Percentiles rank a stretch among this genome's conserved stretches.
phyloP scores from a whole-genome alignment of 2,888 invertebrate species.

The Aphodius granarius region DNA sequence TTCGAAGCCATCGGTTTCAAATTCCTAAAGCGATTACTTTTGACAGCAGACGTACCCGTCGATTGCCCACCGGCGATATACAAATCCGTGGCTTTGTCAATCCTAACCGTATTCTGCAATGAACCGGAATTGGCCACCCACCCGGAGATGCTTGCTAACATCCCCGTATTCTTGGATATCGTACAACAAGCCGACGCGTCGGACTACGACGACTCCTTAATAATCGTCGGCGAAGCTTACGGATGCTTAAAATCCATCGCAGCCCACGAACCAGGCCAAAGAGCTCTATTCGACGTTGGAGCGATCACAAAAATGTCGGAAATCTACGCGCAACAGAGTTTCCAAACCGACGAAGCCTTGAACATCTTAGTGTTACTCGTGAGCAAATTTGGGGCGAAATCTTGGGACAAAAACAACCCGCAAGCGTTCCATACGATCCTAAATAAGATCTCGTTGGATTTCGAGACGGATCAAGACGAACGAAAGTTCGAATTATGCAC shows the following conservation, averaged over 20 bases:
- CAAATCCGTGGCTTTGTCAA: slow-evolving; percentile 87
- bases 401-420: slow-evolving; percentile 77
- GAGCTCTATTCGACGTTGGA: slow-evolving; percentile 75
- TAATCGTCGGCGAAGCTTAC: slow-evolving; percentile 85
- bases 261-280: slow-evolving; percentile 76
- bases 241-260: slow-evolving; percentile 81
- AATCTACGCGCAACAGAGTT: slow-evolving; percentile 85
- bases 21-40: slow-evolving; percentile 79
- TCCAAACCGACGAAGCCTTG: slow-evolving; percentile 86
- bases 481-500: slow-evolving; percentile 86
- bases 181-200: slow-evolving; percentile 83
- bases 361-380: slow-evolving; percentile 75
- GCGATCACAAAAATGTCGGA: slow-evolving; percentile 82
- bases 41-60: slow-evolving; percentile 75
- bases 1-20: slow-evolving; percentile 90
- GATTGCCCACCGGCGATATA: slow-evolving; percentile 89
- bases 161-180: slow-evolving; percentile 81
- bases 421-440: slow-evolving; percentile 80
- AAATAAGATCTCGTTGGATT: slow-evolving; percentile 82
- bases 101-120: slow-evolving; percentile 83
- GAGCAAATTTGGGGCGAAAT: slow-evolving; percentile 68
- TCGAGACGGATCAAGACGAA: slow-evolving; percentile 86
- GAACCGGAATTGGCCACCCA: slow-evolving; percentile 79
- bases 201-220: slow-evolving; percentile 83
- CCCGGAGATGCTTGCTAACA: slow-evolving; percentile 80